Percentiles rank a stretch among this genome's conserved stretches.
These are phyloP conservation scores for Pandion haliaetus DNA, from an alignment of 2,113 vertebrate genomes.

Conservation along the genomic window DNA sequence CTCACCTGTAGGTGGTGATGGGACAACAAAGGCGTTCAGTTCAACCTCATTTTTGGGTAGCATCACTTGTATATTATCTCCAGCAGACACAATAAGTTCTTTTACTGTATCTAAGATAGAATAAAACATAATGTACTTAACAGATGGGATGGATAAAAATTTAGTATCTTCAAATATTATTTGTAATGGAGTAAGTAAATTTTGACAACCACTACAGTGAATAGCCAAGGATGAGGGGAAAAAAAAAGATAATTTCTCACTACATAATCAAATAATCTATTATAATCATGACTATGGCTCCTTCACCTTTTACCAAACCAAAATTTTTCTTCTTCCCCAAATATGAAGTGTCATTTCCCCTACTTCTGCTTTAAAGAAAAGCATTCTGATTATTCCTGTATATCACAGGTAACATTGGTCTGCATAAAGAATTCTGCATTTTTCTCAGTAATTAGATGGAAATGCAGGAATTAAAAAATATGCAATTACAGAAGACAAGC, in stretches of 20 bases:
- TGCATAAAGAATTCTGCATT: background rate
- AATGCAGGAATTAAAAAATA: background rate
- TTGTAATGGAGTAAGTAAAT: background rate
- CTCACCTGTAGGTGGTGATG: conserved; percentile 71
- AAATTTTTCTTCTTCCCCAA: background rate
- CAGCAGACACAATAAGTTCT: conserved; percentile 71
- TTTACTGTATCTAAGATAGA: conserved; percentile 51
- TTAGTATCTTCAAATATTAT: background rate
- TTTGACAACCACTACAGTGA: background rate
- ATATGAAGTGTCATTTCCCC: background rate
- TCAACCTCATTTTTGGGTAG: conserved; percentile 70
- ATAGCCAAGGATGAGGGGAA: background rate
- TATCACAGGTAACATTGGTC: background rate
- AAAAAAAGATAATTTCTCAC: background rate
- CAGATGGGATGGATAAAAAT: background rate
- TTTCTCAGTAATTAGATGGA: background rate
- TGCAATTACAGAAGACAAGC: background rate
- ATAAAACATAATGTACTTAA: background rate
- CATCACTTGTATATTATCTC: conserved; percentile 66
- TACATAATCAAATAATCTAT: background rate
- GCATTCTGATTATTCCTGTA: background rate
- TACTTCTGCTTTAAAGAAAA: background rate
- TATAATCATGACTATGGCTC: background rate
- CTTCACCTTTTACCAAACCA: background rate
- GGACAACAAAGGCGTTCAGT: conserved; percentile 66